A percentile compares a stretch with the other conserved stretches of the same genome.
phyloP scores from a whole-genome alignment of 1,140 invertebrate species.

The Colletes latitarsis region DNA sequence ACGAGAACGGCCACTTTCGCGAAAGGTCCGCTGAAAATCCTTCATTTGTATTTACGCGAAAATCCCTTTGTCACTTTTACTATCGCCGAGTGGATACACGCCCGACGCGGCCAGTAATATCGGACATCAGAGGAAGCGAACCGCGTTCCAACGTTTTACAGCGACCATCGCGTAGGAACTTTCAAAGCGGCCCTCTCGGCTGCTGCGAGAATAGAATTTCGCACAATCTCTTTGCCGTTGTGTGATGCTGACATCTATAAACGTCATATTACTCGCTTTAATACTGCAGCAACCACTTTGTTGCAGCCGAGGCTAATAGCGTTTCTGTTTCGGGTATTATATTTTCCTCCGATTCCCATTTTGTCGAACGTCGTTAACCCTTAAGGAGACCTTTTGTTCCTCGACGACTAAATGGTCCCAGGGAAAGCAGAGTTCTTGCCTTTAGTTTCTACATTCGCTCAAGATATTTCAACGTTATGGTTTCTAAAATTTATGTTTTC shows the following conservation, averaged over 20 bases:
- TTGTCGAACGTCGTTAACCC: too few species aligned
- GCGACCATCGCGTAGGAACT: slow-evolving; percentile 40
- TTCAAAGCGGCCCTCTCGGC: slow-evolving; percentile 47
- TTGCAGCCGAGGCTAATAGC: too few species aligned
- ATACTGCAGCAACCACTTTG: too few species aligned
- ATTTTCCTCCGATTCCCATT: too few species aligned
- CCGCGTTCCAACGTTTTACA: slow-evolving; percentile 56
- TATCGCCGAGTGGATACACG: slow-evolving; percentile 44
- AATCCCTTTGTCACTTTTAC: slow-evolving; percentile 56
- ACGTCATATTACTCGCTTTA: not conserved
- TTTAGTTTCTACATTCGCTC: too few species aligned
- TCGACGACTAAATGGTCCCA: too few species aligned
- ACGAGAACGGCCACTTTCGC: not conserved
- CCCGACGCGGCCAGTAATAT: slow-evolving; percentile 38
- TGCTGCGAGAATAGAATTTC: slow-evolving; percentile 49
- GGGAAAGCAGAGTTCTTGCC: too few species aligned
- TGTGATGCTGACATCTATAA: slow-evolving; percentile 10
- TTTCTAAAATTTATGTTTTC: too few species aligned
- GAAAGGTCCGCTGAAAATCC: slow-evolving; percentile 5
- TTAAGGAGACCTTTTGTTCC: too few species aligned
- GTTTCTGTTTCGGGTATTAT: too few species aligned
- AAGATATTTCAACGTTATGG: too few species aligned
- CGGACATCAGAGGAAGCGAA: slow-evolving; percentile 49
- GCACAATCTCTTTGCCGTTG: slow-evolving; percentile 31
- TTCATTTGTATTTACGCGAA: slow-evolving; percentile 50